phyloP scores from a whole-genome alignment of 2,888 invertebrate genomes.

The Exephanes ischioxanthus region DNA sequence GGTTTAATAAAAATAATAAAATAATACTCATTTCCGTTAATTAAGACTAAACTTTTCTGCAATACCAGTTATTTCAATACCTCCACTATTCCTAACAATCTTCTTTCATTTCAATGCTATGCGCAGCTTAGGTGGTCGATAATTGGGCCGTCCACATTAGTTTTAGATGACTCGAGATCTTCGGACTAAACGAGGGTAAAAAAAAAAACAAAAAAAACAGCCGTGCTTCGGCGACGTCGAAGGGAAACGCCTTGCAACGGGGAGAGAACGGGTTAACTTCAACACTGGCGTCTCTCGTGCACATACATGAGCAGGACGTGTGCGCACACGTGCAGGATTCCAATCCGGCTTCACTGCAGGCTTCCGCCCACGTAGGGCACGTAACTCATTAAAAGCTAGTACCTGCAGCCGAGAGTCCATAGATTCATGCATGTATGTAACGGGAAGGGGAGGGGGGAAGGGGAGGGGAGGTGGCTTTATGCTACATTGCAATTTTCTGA shows the following conservation, averaged over 20 bases:
- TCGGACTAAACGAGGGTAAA: conserved; percentile 22
- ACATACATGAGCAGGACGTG: neutral
- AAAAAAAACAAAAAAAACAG: conserved; percentile 24
- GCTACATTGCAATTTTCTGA: conserved; percentile 4
- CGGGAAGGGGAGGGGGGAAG: neutral
- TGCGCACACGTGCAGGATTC: conserved; percentile 13
- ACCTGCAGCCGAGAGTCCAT: conserved; percentile 5
- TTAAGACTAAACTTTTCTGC: too few relatives aligned
- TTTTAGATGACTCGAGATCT: conserved; percentile 24
- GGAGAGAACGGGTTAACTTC: conserved; percentile 8
- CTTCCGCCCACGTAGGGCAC: conserved; percentile 32
- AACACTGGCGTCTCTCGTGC: neutral
- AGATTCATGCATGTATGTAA: conserved; percentile 1
- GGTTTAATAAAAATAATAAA: too few relatives aligned
- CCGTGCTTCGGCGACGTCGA: conserved; percentile 3
- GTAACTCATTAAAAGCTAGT: conserved; percentile 32
- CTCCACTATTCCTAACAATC: too few relatives aligned
- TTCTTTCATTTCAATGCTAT: too few relatives aligned
- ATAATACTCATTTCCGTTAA: too few relatives aligned
- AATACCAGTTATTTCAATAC: too few relatives aligned
- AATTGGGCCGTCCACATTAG: neutral
- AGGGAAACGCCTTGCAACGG: conserved; percentile 19
- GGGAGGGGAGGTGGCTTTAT: neutral
- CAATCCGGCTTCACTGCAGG: conserved; percentile 32
- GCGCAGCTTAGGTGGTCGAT: too few relatives aligned